Evolutionary conservation across 2,797 vertebrate genomes (phyloP).

Genomic region (Enteromius mattozi): DNA sequence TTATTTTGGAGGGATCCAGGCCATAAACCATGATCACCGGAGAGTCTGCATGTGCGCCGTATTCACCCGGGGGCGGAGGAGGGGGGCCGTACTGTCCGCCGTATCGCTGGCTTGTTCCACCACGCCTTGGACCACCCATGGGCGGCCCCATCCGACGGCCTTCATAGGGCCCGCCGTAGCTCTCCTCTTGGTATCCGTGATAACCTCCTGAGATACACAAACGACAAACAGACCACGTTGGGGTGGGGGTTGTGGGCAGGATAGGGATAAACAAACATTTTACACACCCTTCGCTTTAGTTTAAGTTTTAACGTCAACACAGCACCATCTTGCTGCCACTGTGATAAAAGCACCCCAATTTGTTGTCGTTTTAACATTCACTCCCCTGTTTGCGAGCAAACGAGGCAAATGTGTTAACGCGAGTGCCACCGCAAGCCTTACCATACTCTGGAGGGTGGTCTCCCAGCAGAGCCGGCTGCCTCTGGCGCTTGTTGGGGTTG

Average conservation of each 20-base stretch:
- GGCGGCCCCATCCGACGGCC: constrained; percentile 88
- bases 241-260: not conserved
- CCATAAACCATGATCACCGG: constrained; percentile 95
- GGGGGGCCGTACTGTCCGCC: constrained; percentile 86
- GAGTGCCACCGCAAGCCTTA: constrained; percentile 68
- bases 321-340: constrained; percentile 61
- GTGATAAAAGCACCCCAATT: constrained; percentile 47
- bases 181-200: constrained; percentile 89
- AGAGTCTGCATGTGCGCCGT: constrained; percentile 89
- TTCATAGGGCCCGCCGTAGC: constrained; percentile 81
- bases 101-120: constrained; percentile 78
- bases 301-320: constrained; percentile 46
- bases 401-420: constrained; percentile 43
- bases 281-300: not conserved
- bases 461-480: constrained; percentile 90
- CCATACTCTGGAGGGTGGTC: constrained; percentile 93
- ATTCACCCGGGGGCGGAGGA: constrained; percentile 79
- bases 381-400: constrained; percentile 43
- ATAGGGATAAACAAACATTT: constrained; percentile 1
- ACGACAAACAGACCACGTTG: not conserved
- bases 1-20: constrained; percentile 89
- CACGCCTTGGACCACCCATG: constrained; percentile 84
- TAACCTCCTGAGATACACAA: constrained; percentile 82
- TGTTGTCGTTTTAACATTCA: constrained; percentile 38
- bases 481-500: constrained; percentile 90